Evolutionary conservation across 2,888 invertebrate species (phyloP).

Genomic region (Strigamia transsilvanica): DNA sequence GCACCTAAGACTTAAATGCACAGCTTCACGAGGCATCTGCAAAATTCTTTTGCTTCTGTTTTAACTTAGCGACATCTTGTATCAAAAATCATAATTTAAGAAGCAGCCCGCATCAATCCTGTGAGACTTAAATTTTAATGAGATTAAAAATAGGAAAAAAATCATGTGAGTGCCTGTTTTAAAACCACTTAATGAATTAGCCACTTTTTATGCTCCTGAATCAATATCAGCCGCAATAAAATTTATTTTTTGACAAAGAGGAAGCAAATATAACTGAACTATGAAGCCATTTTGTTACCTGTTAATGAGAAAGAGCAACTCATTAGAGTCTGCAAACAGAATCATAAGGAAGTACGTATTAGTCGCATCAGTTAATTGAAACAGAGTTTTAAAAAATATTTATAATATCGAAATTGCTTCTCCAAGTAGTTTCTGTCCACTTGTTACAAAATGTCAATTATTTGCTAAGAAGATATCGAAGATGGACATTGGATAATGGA

Average conservation of each 20-base stretch:
- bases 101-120: background rate
- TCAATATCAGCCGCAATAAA: slow-evolving; percentile 7
- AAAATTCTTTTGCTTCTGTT: background rate
- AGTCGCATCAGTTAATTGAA: slow-evolving; percentile 42
- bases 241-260: slow-evolving; percentile 42
- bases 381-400: background rate
- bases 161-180: background rate
- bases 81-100: slow-evolving; percentile 30
- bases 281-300: slow-evolving; percentile 37
- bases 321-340: slow-evolving; percentile 40
- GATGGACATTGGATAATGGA: too few species aligned
- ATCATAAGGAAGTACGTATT: slow-evolving; percentile 39
- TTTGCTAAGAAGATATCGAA: background rate
- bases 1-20: background rate
- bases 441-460: background rate
- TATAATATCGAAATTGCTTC: background rate
- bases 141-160: slow-evolving; percentile 34
- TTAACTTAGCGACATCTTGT: slow-evolving; percentile 17
- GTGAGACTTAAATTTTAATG: slow-evolving; percentile 2
- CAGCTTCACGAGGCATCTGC: background rate
- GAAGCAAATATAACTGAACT: slow-evolving; percentile 21
- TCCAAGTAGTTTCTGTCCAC: background rate
- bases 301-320: slow-evolving; percentile 49
- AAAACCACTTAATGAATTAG: slow-evolving; percentile 34
- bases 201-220: background rate